Base-by-base conservation (phyloP, 2,888 invertebrate genomes). In the Conus canariensis region DNA sequence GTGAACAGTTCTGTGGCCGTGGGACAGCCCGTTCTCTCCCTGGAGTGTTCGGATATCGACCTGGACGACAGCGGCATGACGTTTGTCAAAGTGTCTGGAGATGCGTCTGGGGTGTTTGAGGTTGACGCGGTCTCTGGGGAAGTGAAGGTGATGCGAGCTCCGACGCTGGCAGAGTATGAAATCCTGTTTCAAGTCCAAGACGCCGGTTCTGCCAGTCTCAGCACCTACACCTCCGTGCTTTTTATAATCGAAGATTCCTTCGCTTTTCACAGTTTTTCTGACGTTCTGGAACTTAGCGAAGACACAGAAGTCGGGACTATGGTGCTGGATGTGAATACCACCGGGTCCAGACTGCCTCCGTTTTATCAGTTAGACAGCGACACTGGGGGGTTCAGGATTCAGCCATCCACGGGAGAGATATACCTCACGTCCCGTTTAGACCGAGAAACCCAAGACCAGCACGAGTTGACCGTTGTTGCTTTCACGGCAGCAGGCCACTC, bases 351-450 rank as follows among this genome's bases (percentile, higher is more conserved):
- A 22, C 74, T 74, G 7, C 56, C 87, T 25, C 7, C 58, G 10
- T 87, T 87, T 45, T 87, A 67, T 25, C 19, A 74, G 58, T 10
- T 74, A 4, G n/a, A 4, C n/a, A 22, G 25, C n/a, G 74, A 8
- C 7, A 22, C 10, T n/a, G 87, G 58, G 3, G 58, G 12, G 56
- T 87, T 87, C 22, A 30, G 22, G 10, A 64, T 74, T 14, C 58
- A 87, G 74, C 87, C 87, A 19, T 45, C 74, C n/a, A 87, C 74
- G 3, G 87, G 87, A 19, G 74, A 87, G 58, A 74, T 87, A 4
- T 30, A 45, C 74, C 58, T 87, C 19, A 74, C 56, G 9, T 56
- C 87, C 2, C 8, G 22, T 8, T 45, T 87, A 74, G 87, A 87
- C 74, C 56, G 87, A 87, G 87, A 87, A 70, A 45, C 74, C 19